A percentile compares a stretch with the other conserved stretches of the same genome.
Evolutionary conservation across 2,113 vertebrate genomes (phyloP).

Genomic region (Panthera leo): DNA sequence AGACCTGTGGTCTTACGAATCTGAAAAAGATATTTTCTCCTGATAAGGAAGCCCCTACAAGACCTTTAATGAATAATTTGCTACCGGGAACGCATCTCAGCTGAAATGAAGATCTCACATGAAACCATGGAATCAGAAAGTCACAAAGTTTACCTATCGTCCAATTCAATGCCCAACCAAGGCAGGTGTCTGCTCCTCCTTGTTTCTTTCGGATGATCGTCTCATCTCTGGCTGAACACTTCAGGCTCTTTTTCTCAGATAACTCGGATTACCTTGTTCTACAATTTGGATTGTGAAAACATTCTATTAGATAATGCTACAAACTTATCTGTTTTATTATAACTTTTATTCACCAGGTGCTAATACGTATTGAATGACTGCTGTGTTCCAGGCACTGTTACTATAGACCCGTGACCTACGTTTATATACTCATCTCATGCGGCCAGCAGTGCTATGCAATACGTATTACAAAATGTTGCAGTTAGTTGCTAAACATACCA

Average conservation of each 20-base stretch:
- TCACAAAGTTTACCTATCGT: background rate
- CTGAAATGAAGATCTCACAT: background rate
- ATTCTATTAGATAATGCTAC: background rate
- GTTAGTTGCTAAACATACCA: background rate
- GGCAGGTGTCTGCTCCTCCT: background rate
- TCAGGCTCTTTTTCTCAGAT: background rate
- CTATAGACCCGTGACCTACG: background rate
- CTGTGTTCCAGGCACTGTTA: background rate
- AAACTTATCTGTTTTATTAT: background rate
- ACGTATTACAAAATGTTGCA: background rate
- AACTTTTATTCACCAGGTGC: background rate
- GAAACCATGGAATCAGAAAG: background rate
- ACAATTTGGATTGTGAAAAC: background rate
- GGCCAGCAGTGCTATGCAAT: background rate
- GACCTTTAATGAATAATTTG: slow-evolving; percentile 25
- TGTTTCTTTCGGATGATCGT: background rate
- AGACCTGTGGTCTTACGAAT: background rate
- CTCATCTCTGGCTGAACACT: background rate
- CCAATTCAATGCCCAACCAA: background rate
- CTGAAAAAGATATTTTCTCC: slow-evolving; percentile 8
- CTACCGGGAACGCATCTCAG: background rate
- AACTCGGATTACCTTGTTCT: background rate
- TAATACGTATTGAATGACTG: background rate
- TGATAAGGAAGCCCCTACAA: background rate
- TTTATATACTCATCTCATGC: background rate